Evolutionary conservation across 2,113 vertebrate genomes (phyloP).

Genomic region (Oreochromis niloticus): DNA sequence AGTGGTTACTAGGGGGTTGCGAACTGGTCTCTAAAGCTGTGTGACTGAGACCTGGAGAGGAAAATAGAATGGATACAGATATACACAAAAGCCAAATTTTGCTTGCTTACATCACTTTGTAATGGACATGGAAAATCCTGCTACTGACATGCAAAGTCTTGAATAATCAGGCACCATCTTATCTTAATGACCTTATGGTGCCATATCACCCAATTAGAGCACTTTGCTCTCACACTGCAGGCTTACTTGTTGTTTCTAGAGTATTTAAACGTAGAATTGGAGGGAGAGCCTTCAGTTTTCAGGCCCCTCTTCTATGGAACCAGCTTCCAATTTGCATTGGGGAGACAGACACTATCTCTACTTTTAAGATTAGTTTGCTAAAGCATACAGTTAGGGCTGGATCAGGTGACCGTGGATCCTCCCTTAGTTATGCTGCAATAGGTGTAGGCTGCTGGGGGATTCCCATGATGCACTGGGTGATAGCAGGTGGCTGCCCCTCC

Average conservation of each 20-base stretch:
- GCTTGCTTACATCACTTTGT: neutral
- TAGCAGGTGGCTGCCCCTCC: accelerated
- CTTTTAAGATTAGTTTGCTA: neutral
- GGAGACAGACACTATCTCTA: neutral
- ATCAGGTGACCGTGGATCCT: neutral
- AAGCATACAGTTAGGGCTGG: neutral
- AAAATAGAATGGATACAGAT: neutral
- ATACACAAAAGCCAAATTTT: neutral
- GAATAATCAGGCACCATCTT: neutral
- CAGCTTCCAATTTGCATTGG: neutral
- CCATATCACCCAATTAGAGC: neutral
- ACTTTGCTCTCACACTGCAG: neutral
- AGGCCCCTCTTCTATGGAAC: accelerated
- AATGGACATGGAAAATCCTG: neutral
- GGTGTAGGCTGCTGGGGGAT: neutral
- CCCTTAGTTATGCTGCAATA: accelerated
- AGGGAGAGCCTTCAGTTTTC: neutral
- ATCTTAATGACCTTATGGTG: neutral
- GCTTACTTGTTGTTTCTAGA: neutral
- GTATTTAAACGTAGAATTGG: neutral
- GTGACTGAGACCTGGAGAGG: accelerated
- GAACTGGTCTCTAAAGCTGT: neutral
- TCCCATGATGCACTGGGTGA: neutral
- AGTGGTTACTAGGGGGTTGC: accelerated
- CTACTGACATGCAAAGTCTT: neutral